A percentile compares a stretch with the other conserved stretches of the same genome.
phyloP scores from a whole-genome alignment of 2,113 vertebrate species.

The Python bivittatus region DNA sequence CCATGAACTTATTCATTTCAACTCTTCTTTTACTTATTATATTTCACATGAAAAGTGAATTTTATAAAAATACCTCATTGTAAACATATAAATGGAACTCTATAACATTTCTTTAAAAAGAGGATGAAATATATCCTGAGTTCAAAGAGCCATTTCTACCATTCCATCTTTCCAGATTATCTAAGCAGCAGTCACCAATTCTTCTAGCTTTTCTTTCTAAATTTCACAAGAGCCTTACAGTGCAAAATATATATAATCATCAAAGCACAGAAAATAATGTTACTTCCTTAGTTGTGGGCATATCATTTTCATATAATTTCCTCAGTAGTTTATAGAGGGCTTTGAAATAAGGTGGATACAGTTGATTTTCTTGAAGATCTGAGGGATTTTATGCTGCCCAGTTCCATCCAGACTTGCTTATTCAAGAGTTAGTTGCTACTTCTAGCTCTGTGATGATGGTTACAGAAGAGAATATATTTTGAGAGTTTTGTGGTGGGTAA shows the following conservation, averaged over 20 bases:
- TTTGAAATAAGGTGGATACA: conserved; percentile 63
- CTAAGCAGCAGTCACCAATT: conserved; percentile 65
- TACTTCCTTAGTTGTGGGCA: conserved; percentile 58
- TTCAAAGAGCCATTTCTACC: conserved; percentile 54
- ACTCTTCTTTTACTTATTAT: not conserved
- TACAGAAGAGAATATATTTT: not conserved
- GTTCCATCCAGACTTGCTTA: conserved; percentile 8
- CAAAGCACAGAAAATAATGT: conserved; percentile 68
- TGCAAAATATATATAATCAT: conserved; percentile 63
- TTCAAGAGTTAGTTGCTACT: not conserved
- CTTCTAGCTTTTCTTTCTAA: conserved; percentile 49
- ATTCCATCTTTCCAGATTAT: conserved; percentile 46
- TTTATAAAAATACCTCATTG: not conserved
- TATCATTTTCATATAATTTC: conserved; percentile 57
- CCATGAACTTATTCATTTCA: not conserved
- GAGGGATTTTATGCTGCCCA: conserved; percentile 41
- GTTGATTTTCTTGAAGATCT: conserved; percentile 49
- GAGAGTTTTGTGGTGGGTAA: not conserved
- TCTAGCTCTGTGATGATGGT: not conserved
- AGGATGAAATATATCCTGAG: conserved; percentile 24
- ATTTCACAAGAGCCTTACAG: conserved; percentile 49
- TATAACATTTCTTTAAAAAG: conserved; percentile 3
- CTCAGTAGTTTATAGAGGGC: conserved; percentile 57
- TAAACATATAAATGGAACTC: not conserved
- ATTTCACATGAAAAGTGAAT: not conserved